Percentiles rank a stretch among this genome's conserved stretches.
phyloP scores from a whole-genome alignment of 1,140 invertebrate species.

The Drosophila hydei region DNA sequence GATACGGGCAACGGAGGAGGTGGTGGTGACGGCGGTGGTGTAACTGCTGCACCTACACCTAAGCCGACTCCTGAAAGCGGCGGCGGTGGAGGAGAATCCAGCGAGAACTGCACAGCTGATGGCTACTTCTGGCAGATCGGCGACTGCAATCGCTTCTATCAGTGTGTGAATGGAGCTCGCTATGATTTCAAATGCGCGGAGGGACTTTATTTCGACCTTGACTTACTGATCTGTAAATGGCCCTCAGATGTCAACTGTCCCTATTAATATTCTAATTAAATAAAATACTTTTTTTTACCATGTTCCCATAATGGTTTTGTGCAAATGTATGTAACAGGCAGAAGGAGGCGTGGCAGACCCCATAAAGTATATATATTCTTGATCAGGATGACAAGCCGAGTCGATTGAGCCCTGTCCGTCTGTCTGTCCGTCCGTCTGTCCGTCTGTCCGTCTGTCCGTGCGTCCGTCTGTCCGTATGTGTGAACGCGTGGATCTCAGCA shows the following conservation, averaged over 20 bases:
- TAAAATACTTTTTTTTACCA: too few relatives aligned
- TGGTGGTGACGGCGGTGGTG: constrained; percentile 21
- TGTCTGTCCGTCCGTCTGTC: too few relatives aligned
- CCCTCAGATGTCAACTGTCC: constrained; percentile 19
- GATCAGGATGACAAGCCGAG: too few relatives aligned
- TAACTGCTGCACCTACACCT: constrained; percentile 15
- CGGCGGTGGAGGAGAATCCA: neutral
- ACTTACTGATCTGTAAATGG: constrained; percentile 15
- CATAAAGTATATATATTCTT: too few relatives aligned
- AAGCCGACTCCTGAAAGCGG: constrained; percentile 19
- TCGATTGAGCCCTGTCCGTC: too few relatives aligned
- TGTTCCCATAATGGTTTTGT: too few relatives aligned
- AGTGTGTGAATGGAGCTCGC: constrained; percentile 41
- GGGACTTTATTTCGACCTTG: constrained; percentile 33
- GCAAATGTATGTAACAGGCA: too few relatives aligned
- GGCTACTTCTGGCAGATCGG: constrained; percentile 27
- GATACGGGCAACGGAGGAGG: constrained; percentile 6
- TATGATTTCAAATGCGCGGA: constrained; percentile 42
- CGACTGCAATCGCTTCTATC: constrained; percentile 42
- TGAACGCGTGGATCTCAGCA: too few relatives aligned
- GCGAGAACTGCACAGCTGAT: constrained; percentile 31
- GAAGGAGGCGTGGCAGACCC: too few relatives aligned
- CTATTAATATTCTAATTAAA: constrained; percentile 28
- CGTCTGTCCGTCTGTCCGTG: too few relatives aligned
- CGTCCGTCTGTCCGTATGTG: too few relatives aligned